These are phyloP conservation scores for Teleogryllus occipitalis DNA, from an alignment of 1,140 invertebrate genomes.

Conservation along the genomic window DNA sequence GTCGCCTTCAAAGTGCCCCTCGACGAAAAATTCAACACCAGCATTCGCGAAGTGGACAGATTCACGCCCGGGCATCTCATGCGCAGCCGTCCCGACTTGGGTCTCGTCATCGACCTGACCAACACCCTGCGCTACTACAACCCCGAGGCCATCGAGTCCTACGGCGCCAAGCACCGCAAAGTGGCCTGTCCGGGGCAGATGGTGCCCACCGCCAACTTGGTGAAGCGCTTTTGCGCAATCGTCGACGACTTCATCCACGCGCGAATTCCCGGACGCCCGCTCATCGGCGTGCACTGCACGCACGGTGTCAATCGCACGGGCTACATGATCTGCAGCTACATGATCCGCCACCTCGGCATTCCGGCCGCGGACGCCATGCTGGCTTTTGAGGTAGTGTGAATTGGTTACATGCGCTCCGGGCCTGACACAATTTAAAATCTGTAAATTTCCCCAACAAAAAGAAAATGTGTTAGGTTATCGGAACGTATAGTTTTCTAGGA, in stretches of 20 bases:
- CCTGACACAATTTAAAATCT: no score
- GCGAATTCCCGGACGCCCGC: neutral
- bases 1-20: slow-evolving; percentile 71
- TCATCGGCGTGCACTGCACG: slow-evolving; percentile 88
- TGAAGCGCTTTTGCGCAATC: slow-evolving; percentile 21
- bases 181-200: slow-evolving; percentile 42
- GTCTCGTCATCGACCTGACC: slow-evolving; percentile 58
- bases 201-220: slow-evolving; percentile 35
- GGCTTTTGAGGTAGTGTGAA: neutral
- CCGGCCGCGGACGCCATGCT: neutral
- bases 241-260: neutral
- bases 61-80: slow-evolving; percentile 41
- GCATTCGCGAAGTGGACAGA: slow-evolving; percentile 29
- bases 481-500: no score
- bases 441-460: no score
- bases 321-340: slow-evolving; percentile 71
- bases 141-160: slow-evolving; percentile 30
- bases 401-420: no score
- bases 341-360: neutral
- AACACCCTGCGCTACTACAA: slow-evolving; percentile 58
- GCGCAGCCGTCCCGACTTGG: slow-evolving; percentile 45
- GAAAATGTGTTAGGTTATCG: no score
- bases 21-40: slow-evolving; percentile 31
- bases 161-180: slow-evolving; percentile 41
- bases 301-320: slow-evolving; percentile 87